A percentile compares a stretch with the other conserved stretches of the same genome.
Evolutionary conservation across 2,797 vertebrate species (phyloP).

Genomic region (Thalassophryne amazonica): DNA sequence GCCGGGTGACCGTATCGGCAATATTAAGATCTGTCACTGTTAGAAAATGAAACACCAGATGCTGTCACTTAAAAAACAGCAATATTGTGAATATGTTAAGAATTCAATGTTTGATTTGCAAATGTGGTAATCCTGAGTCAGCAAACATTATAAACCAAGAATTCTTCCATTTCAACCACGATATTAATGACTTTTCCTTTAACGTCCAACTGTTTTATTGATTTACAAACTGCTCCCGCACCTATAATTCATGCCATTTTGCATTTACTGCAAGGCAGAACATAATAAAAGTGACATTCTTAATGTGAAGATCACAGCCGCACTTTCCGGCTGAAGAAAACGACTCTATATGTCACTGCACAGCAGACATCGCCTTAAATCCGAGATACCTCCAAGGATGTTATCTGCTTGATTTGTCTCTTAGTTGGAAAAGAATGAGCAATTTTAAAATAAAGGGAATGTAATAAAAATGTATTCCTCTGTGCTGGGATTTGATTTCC

Average conservation of each 20-base stretch:
- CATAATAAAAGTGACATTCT: conserved; percentile 57
- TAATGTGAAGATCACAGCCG: conserved; percentile 55
- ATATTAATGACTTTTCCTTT: too few species aligned
- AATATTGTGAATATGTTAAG: too few species aligned
- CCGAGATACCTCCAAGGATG: conserved; percentile 42
- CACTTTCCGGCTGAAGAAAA: conserved; percentile 52
- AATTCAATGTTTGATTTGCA: too few species aligned
- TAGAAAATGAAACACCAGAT: too few species aligned
- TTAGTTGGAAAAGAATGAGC: conserved; percentile 41
- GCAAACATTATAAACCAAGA: too few species aligned
- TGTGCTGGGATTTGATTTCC: conserved; percentile 52
- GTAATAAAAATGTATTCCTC: conserved; percentile 44
- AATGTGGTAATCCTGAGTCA: too few species aligned
- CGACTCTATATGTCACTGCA: conserved; percentile 43
- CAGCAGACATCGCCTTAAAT: conserved; percentile 57
- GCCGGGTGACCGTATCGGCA: too few species aligned
- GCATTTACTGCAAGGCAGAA: conserved; percentile 52
- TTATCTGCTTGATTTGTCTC: conserved; percentile 65
- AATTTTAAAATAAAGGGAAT: conserved; percentile 33
- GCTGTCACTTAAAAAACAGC: too few species aligned
- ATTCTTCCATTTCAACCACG: too few species aligned
- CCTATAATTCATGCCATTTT: conserved; percentile 63
- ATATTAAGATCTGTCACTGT: too few species aligned
- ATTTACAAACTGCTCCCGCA: conserved; percentile 44
- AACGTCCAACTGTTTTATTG: conserved; percentile 41